Evolutionary conservation across 2,888 invertebrate species (phyloP).

Genomic region (Netelia fuscicornis): DNA sequence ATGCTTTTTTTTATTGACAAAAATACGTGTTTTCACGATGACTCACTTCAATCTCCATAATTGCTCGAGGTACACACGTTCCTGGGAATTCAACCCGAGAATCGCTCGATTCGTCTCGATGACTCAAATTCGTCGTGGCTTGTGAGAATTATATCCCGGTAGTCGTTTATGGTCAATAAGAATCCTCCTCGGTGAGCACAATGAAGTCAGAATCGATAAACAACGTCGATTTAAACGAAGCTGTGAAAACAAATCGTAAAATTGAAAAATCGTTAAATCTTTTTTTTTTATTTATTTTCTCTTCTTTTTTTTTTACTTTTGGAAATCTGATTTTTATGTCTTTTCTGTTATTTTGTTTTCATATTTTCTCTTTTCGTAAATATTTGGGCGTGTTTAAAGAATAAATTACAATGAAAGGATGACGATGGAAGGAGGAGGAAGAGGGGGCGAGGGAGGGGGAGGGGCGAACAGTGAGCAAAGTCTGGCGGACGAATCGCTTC

Average conservation of each 20-base stretch:
- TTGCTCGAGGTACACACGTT: constrained; percentile 26
- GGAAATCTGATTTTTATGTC: background rate
- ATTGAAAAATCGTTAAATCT: background rate
- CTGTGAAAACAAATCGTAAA: background rate
- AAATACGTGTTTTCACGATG: constrained; percentile 37
- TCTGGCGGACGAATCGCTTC: constrained; percentile 55
- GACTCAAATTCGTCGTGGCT: constrained; percentile 43
- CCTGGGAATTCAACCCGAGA: constrained; percentile 44
- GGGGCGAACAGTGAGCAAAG: constrained; percentile 1
- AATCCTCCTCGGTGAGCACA: background rate
- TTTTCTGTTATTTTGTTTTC: background rate
- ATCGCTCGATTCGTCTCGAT: constrained; percentile 53
- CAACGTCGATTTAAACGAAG: background rate
- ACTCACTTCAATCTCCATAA: constrained; percentile 44
- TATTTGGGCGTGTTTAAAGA: constrained; percentile 9
- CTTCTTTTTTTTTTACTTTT: background rate
- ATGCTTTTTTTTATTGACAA: background rate
- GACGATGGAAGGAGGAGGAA: background rate
- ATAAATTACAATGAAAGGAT: constrained; percentile 8
- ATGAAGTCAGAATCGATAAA: constrained; percentile 8
- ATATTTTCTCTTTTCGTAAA: background rate
- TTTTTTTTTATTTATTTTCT: constrained; percentile 9
- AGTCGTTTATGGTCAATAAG: constrained; percentile 10
- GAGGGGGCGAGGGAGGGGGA: background rate
- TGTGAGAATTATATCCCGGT: constrained; percentile 11